A percentile compares a stretch with the other conserved stretches of the same genome.
Evolutionary conservation across 2,888 invertebrate species (phyloP).

Genomic region (Meteorus cinctellus): DNA sequence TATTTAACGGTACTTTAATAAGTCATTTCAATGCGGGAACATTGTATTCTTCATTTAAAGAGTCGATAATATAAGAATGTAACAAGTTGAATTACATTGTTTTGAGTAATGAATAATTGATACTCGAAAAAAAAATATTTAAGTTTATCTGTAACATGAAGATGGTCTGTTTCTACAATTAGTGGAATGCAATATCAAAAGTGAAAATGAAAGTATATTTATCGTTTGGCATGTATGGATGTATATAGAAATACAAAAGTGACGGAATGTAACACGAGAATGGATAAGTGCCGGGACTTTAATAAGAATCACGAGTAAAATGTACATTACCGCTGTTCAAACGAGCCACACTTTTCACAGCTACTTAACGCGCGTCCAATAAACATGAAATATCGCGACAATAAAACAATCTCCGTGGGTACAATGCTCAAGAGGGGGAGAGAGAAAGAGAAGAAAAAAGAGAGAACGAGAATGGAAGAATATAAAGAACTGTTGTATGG

Average conservation of each 20-base stretch:
- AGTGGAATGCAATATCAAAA: too few species aligned
- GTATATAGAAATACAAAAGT: neutral
- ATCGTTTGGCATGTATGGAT: too few species aligned
- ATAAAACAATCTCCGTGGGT: conserved; percentile 57
- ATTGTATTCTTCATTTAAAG: too few species aligned
- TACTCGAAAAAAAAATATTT: too few species aligned
- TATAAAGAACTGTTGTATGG: neutral
- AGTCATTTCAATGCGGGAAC: neutral
- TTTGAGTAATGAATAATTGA: too few species aligned
- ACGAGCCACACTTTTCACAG: conserved; percentile 61
- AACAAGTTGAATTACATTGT: too few species aligned
- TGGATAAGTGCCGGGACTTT: conserved; percentile 35
- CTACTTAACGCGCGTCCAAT: conserved; percentile 61
- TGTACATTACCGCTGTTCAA: conserved; percentile 54
- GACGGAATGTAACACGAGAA: conserved; percentile 30
- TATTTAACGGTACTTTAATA: neutral
- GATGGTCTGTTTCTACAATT: too few species aligned
- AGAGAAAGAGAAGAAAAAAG: neutral
- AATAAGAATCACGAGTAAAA: conserved; percentile 45
- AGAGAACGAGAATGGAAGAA: neutral
- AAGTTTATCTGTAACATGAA: too few species aligned
- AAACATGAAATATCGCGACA: conserved; percentile 62
- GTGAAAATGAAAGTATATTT: too few species aligned
- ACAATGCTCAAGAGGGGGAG: conserved; percentile 6
- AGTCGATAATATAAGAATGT: too few species aligned